Evolutionary conservation across 2,797 vertebrate genomes (phyloP), one percentile per base, ranked within the genome.

Genomic region (Geotrypetes seraphini): DNA sequence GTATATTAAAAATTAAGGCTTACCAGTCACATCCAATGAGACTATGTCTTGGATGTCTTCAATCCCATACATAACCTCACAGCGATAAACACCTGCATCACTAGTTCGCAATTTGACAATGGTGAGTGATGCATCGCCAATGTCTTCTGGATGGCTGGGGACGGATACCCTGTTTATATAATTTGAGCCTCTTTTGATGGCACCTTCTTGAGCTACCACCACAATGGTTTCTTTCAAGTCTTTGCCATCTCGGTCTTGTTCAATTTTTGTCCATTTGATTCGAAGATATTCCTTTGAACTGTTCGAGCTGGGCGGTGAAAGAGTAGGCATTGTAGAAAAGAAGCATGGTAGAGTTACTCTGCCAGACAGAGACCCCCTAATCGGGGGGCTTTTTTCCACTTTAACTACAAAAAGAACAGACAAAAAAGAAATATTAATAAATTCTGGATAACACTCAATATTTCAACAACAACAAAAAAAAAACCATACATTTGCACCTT

Each of bases 241-340:
- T 48, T 83, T 81, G 39, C 75, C 75, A 3, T 50, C 71, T 34
- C 65, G 69, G 24, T 82, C 76, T 22, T 75, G 54, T 12, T 87
- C 86, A 25, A 97, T 79, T 72, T 88, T 99, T 48, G 85, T 93
- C 96, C 96, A 99, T 65, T 99, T 99, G 72, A 99, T 92, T 35
- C 94, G 82, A 34, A 94, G 72, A 63, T 86, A 78, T 49, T 99
- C 90, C 6, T 54, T 71, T 11, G 58, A 75, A 3, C 71, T 59
- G 31, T 71, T 69, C 36, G 74, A 78, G 56, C 56, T 65, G 22
- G 92, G 89, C 10, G 84, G 60, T 30, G 84, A 69, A 12, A 87
- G 94, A 12, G 87, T 94, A 25, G 90, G 89, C 22, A 90, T 69
- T 26, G 66, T 89, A 27, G 89, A 87, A 59, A 97, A 96, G 73